Percentiles rank a stretch among this genome's conserved stretches.
phyloP scores from a whole-genome alignment of 2,113 vertebrate genomes.

The Apistogramma diplotaenia region DNA sequence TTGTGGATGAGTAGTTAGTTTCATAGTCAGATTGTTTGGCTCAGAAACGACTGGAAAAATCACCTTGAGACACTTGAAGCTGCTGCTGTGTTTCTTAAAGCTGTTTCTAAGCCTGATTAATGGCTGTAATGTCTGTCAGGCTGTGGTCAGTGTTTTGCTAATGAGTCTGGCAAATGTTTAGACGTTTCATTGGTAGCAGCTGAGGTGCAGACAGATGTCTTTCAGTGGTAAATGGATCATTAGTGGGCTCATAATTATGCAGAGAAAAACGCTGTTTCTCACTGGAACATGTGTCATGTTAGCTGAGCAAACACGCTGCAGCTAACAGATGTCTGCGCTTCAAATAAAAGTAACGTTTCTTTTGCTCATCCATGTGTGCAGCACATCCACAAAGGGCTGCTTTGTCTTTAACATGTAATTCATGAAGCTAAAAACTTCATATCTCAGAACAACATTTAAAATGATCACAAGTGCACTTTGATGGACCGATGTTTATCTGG shows the following conservation, averaged over 20 bases:
- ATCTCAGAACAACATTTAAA: not conserved
- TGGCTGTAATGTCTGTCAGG: not conserved
- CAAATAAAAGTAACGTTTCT: not conserved
- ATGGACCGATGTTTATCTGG: not conserved
- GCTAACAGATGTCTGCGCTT: not conserved
- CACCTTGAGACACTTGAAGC: not conserved
- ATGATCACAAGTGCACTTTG: not conserved
- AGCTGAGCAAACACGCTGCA: not conserved
- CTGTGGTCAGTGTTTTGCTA: not conserved
- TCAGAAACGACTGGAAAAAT: not conserved
- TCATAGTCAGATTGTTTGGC: not conserved
- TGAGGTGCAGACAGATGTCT: not conserved
- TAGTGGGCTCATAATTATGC: not conserved
- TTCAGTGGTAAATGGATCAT: not conserved
- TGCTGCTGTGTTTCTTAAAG: not conserved
- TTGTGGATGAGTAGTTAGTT: not conserved
- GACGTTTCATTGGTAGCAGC: not conserved
- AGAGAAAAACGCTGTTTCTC: not conserved
- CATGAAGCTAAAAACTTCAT: not conserved
- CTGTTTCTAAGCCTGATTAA: not conserved
- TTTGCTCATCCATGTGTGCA: not conserved
- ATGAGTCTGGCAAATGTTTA: not conserved
- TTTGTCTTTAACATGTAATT: not conserved
- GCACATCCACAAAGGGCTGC: accelerated
- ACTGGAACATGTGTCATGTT: not conserved